Percentiles rank a stretch among this genome's conserved stretches.
Evolutionary conservation across 2,113 vertebrate genomes (phyloP).

Genomic region (Mionectes macconnelli): DNA sequence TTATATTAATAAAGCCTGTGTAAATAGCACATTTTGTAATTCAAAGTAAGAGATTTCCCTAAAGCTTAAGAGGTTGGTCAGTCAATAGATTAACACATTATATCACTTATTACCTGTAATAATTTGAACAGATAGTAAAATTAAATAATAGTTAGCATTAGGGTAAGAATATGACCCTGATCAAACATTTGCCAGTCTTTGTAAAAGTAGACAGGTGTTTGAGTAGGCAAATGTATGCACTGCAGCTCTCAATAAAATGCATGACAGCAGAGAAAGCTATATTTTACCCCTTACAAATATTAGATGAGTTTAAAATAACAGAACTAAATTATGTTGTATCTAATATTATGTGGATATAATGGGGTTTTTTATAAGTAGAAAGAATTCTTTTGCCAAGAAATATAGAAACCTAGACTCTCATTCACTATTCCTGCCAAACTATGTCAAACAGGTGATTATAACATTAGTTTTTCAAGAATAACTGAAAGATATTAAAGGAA

Average conservation of each 20-base stretch:
- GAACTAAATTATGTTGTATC: conserved; percentile 60
- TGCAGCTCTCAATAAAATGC: conserved; percentile 53
- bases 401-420: conserved; percentile 35
- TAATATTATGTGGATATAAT: conserved; percentile 17
- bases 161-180: conserved; percentile 65
- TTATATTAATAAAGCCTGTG: background rate
- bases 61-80: conserved; percentile 7
- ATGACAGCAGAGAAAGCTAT: conserved; percentile 44
- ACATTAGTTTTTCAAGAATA: background rate
- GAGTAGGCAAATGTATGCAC: conserved; percentile 67
- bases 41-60: background rate
- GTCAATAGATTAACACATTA: conserved; percentile 76
- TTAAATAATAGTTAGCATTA: conserved; percentile 57
- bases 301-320: conserved; percentile 71
- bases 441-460: conserved; percentile 4
- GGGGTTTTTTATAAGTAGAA: conserved; percentile 26
- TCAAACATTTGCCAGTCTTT: conserved; percentile 77
- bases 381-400: conserved; percentile 30
- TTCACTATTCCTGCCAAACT: conserved; percentile 55
- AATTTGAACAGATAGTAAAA: conserved; percentile 62
- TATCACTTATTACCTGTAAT: conserved; percentile 77
- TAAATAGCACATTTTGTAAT: conserved; percentile 48
- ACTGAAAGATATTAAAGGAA: background rate
- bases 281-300: conserved; percentile 66
- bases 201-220: conserved; percentile 74